A percentile compares a stretch with the other conserved stretches of the same genome.
Evolutionary conservation across 2,888 invertebrate genomes (phyloP).

Genomic region (Abscondita cerata): DNA sequence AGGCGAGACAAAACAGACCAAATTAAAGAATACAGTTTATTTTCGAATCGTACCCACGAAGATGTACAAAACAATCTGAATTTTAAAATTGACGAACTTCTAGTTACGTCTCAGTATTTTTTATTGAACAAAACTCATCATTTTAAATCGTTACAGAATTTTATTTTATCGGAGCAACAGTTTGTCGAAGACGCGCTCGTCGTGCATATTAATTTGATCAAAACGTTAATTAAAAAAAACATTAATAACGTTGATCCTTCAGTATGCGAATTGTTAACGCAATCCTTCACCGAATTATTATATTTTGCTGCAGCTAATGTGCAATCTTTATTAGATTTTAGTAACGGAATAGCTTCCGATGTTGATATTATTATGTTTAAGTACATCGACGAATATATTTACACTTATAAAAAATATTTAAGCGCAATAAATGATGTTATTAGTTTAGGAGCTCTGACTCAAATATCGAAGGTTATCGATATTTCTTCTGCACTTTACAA

Average conservation of each 20-base stretch:
- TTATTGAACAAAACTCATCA: constrained; percentile 43
- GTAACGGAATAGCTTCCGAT: constrained; percentile 69
- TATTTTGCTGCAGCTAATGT: constrained; percentile 73
- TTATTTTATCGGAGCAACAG: constrained; percentile 70
- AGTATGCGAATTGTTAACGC: constrained; percentile 70
- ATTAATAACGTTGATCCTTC: constrained; percentile 63
- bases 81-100: constrained; percentile 36
- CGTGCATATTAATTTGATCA: constrained; percentile 68
- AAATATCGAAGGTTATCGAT: constrained; percentile 70
- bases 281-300: constrained; percentile 72
- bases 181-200: constrained; percentile 73
- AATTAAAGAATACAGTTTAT: constrained; percentile 7
- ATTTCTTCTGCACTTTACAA: constrained; percentile 60
- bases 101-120: constrained; percentile 44
- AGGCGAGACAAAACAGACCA: constrained; percentile 17
- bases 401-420: constrained; percentile 74
- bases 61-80: constrained; percentile 12
- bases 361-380: constrained; percentile 73
- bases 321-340: constrained; percentile 73
- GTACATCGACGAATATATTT: constrained; percentile 74
- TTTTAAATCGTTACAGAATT: constrained; percentile 41
- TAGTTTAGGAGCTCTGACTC: constrained; percentile 73
- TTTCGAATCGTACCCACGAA: neutral
- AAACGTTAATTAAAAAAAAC: constrained; percentile 70
- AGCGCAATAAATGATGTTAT: constrained; percentile 76